Evolutionary conservation across 2,113 vertebrate species (phyloP), one percentile per base, ranked within the genome.

Genomic region (Toxotes jaculatrix): DNA sequence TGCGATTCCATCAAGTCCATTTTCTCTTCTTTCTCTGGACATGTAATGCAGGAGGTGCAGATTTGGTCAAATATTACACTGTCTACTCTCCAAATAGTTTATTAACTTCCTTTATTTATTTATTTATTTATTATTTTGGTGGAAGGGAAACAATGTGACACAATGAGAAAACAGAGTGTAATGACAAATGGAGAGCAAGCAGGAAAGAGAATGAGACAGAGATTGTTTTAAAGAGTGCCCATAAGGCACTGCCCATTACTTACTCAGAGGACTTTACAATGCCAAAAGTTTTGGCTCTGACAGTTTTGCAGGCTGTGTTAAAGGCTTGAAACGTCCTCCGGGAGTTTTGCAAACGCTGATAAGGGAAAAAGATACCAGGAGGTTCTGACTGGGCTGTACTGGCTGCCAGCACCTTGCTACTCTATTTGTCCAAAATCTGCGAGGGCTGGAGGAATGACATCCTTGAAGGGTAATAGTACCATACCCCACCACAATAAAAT

Each of bases 201-300:
- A 68, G 49, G 38, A 61, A 19, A 40, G n/a, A 56, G 34, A 79
- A 60, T 12, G 63, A 71, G 79, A 4, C n/a, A 7, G 14, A 66
- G 65, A 67, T 57, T 75, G 76, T 84, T 83, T 76, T 74, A 57
- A 68, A 79, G 74, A 80, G 76, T 13, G 60, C 38, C 79, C 62
- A 63, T 78, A 86, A 81, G 63, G 51, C 79, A 23, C 43, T 68
- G 51, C 47, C 69, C 84, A 87, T 87, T 80, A 86, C 71, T 82
- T 81, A 59, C 45, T 74, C 60, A 19, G 71, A 57, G 43, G 84
- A 82, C 40, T 88, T 89, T 75, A 86, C 84, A 53, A 57, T 77
- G 86, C 82, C 86, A 91, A 82, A 77, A 62, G 67, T 53, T 82
- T 60, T 45, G 49, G 71, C 65, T 81, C 51, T 83, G 77, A 85